These are phyloP conservation scores for Acanthis flammea DNA, from an alignment of 2,797 vertebrate genomes.

Conservation along the genomic window DNA sequence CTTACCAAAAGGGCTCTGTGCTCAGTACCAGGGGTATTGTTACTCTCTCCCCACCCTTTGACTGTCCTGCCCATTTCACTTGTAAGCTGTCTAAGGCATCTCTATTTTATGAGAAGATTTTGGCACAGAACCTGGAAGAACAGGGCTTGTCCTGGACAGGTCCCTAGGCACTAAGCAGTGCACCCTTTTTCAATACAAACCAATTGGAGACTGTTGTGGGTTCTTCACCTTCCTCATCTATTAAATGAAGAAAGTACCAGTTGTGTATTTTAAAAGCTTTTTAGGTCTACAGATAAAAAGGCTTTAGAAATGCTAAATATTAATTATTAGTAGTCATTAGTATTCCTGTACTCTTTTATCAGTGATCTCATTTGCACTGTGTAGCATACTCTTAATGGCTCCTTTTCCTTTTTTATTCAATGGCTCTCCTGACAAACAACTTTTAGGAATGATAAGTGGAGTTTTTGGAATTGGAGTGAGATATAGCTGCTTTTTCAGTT, in stretches of 20 bases:
- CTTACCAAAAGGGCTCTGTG: background rate
- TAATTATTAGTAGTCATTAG: constrained; percentile 47
- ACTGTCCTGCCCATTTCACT: background rate
- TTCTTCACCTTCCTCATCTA: background rate
- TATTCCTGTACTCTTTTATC: constrained; percentile 19
- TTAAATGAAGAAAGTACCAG: background rate
- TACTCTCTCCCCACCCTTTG: background rate
- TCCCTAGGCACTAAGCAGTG: background rate
- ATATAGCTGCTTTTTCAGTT: background rate
- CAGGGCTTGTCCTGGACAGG: background rate
- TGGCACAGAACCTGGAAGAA: background rate
- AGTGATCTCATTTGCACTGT: background rate
- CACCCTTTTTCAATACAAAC: background rate
- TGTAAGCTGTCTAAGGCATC: background rate
- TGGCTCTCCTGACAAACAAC: background rate
- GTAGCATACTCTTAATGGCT: background rate
- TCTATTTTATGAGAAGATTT: background rate
- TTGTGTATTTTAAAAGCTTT: background rate
- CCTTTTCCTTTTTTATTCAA: background rate
- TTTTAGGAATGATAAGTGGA: background rate
- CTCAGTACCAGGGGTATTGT: background rate
- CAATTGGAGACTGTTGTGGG: background rate
- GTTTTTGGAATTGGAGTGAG: background rate
- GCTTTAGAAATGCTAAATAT: constrained; percentile 51
- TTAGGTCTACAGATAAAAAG: constrained; percentile 32